phyloP scores from a whole-genome alignment of 2,113 vertebrate species.

The Canis aureus region DNA sequence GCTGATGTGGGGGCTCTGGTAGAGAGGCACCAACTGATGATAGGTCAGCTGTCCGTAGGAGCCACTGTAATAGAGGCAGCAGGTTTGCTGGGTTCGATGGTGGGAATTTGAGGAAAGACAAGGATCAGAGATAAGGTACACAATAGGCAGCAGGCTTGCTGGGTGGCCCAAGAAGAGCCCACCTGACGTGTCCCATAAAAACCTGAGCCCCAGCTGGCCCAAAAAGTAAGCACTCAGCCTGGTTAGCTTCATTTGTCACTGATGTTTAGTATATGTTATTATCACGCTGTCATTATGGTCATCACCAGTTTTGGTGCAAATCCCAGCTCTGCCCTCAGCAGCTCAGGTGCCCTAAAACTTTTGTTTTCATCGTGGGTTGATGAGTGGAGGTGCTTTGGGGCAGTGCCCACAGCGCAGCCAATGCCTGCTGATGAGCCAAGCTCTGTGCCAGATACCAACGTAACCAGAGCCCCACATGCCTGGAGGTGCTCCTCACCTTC shows the following conservation, averaged over 20 bases:
- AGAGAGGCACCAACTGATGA: neutral
- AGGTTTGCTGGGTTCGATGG: neutral
- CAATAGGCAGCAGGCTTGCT: neutral
- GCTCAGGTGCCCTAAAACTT: neutral
- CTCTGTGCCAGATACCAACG: neutral
- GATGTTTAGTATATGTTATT: too few relatives aligned
- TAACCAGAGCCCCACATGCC: neutral
- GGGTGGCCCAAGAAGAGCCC: neutral
- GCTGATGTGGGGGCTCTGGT: neutral
- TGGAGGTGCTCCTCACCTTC: neutral
- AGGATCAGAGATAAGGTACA: neutral
- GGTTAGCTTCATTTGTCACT: rapidly evolving
- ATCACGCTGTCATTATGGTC: too few relatives aligned
- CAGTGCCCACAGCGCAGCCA: neutral
- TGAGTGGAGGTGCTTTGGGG: neutral
- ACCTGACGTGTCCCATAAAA: too few relatives aligned
- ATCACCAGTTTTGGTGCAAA: neutral
- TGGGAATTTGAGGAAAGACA: neutral
- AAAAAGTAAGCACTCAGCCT: neutral
- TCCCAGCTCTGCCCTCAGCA: neutral
- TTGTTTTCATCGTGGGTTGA: neutral
- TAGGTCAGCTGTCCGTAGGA: neutral
- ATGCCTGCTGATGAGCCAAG: neutral
- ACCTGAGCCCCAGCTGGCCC: neutral
- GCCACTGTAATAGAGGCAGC: neutral